Base-by-base conservation (phyloP, 2,888 invertebrate species). In the Catocala fraxini region DNA sequence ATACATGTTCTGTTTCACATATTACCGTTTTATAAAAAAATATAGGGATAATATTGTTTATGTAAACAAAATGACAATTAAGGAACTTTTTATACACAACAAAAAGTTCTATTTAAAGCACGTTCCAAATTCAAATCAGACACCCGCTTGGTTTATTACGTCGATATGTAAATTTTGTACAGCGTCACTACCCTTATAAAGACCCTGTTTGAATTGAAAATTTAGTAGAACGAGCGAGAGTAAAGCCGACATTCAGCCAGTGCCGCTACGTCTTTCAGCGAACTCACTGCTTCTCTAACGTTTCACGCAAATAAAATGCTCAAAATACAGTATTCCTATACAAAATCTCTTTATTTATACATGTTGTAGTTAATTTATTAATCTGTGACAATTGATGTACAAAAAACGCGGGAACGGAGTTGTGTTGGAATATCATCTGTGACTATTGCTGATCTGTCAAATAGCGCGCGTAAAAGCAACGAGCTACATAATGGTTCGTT, bases 121-220 rank as follows among this genome's bases (percentile, higher is more conserved):
- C 83, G 83, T 80, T 82, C 84, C 80, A 89, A 91, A 93, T 93
- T 89, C 88, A 89, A 93, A 93, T 89, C 89, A 92, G 89, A 86
- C 89, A 86, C 87, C 88, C 90, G 90, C 84, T 82, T 86, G 90
- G 84, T 92, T 92, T 93, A 93, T 93, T 93, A 93, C 93, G 92
- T 90, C 90, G 90, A 92, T 94, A 94, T 94, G 93, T 94, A 93
- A 94, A 94, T 94, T 91, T 88, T 87, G 91, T 89, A 90, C 90
- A 88, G 88, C 93, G 93, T 93, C 93, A 94, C 93, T 94, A 93
- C 94, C 93, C 94, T 93, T 93, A 93, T 91, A 93, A 92, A 93
- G 92, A 89, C 93, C 92, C 90, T 90, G 92, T 90, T 92, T 93
- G 94, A 94, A 93, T 94, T 93, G 92, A 93, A 93, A 94, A 93